These are phyloP conservation scores for Pantherophis alleghaniensis DNA, from an alignment of 2,797 vertebrate genomes.

Conservation along the genomic window DNA sequence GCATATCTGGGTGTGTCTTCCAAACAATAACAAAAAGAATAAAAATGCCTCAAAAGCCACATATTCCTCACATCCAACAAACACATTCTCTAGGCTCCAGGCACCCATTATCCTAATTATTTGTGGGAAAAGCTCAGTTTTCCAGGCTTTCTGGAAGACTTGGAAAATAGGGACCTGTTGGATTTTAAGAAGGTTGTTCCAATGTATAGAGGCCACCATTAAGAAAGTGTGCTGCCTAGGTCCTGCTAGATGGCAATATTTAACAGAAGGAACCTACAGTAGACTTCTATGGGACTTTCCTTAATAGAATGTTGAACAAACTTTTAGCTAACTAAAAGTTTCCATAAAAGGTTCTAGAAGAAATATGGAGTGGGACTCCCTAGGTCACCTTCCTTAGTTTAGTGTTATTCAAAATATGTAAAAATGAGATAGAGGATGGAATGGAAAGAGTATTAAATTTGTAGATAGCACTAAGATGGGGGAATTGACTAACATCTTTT, in stretches of 20 bases:
- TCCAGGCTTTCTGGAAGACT: background rate
- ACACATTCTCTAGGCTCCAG: background rate
- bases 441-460: background rate
- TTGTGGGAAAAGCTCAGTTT: background rate
- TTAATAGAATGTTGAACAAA: background rate
- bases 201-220: background rate
- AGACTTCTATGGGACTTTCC: background rate
- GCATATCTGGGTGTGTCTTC: background rate
- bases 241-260: background rate
- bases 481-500: background rate
- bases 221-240: background rate
- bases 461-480: background rate
- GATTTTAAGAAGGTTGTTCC: background rate
- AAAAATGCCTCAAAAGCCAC: background rate
- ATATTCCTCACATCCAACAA: background rate
- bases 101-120: background rate
- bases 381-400: background rate
- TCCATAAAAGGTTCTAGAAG: background rate
- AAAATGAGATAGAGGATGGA: background rate
- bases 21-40: background rate
- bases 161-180: background rate
- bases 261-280: background rate
- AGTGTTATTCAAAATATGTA: background rate
- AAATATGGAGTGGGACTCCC: background rate
- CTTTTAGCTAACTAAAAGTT: background rate